Evolutionary conservation across 2,113 vertebrate species (phyloP), one percentile per base, ranked within the genome.

Genomic region (Pangasianodon hypophthalmus): DNA sequence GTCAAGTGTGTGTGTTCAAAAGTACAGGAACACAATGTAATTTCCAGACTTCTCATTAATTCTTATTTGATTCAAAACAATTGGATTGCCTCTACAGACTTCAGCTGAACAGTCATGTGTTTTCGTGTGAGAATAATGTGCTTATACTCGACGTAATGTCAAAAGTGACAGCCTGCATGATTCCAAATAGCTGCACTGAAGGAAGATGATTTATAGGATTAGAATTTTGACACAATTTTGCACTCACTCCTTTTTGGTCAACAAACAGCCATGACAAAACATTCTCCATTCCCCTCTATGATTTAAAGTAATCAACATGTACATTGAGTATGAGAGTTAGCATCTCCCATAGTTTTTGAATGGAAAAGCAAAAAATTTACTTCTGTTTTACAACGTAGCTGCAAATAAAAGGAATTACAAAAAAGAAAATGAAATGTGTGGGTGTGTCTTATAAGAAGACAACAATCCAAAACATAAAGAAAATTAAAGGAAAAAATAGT

Each of bases 221-320:
- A 48, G 75, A 29, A 44, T 79, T 79, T 29, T 48, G 41, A 48
- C 24, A 79, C 2, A 48, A 81, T 54, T 82, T 82, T 52, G 29
- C 91, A 73, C 90, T 91, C 88, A 90, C 88, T 91, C 89, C 89
- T 90, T 93, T 80, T 85, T 90, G 91, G 93, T 91, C 16, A 91
- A 84, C 90, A 86, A 71, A 69, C 26, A 48, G 16, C 10, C 9
- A n/a, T 73, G n/a, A 52, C 69, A 71, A 71, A 52, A 73, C 41
- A 64, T 88, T 64, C 69, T 73, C 67, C 73, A 75, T 75, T 77
- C 73, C 18, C 58, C 77, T 91, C 91, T 82, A 82, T 50, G n/a
- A 50, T 69, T 52, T 71, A 67, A 69, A 83, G 21, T 37, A 71
- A 82, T 82, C 46, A 67, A 41, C 44, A 81, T 24, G 9, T 50